These are phyloP conservation scores for Cerceris ruficornis DNA, from an alignment of 2,888 invertebrate species.

Conservation along the genomic window DNA sequence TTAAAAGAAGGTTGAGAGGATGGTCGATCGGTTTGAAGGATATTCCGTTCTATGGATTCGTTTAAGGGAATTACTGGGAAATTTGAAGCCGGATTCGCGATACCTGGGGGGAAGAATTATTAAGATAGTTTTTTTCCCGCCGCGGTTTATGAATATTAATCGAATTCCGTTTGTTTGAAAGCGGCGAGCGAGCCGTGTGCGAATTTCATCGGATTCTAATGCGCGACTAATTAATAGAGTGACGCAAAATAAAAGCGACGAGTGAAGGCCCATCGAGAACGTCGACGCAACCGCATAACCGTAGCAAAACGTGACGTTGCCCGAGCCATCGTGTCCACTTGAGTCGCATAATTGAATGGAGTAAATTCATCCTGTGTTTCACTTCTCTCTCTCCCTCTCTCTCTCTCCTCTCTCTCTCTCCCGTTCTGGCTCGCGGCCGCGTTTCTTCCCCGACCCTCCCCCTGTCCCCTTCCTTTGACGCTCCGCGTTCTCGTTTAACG, in stretches of 20 bases:
- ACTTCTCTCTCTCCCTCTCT: conserved; percentile 9
- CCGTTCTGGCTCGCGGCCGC: background rate
- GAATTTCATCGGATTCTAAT: conserved; percentile 28
- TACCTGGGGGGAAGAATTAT: too few relatives aligned
- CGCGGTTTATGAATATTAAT: too few relatives aligned
- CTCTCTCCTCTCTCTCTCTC: background rate
- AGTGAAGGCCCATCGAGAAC: conserved; percentile 41
- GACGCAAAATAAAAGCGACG: conserved; percentile 52
- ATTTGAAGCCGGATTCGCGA: too few relatives aligned
- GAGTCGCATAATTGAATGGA: conserved; percentile 65
- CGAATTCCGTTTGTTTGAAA: too few relatives aligned
- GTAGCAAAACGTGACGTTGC: conserved; percentile 61
- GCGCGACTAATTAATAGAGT: conserved; percentile 52
- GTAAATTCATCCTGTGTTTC: conserved; percentile 55
- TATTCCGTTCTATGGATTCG: too few relatives aligned
- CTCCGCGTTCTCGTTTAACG: conserved; percentile 56
- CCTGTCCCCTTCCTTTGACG: conserved; percentile 37
- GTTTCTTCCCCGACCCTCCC: conserved; percentile 12
- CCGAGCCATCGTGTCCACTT: conserved; percentile 59
- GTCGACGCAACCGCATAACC: conserved; percentile 31
- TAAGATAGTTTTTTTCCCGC: too few relatives aligned
- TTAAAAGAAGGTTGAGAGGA: too few relatives aligned
- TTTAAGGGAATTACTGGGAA: too few relatives aligned
- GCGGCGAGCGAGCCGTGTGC: background rate
- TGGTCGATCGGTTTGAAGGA: too few relatives aligned